Base-by-base conservation (phyloP, 2,113 vertebrate species). In the Fulica atra region DNA sequence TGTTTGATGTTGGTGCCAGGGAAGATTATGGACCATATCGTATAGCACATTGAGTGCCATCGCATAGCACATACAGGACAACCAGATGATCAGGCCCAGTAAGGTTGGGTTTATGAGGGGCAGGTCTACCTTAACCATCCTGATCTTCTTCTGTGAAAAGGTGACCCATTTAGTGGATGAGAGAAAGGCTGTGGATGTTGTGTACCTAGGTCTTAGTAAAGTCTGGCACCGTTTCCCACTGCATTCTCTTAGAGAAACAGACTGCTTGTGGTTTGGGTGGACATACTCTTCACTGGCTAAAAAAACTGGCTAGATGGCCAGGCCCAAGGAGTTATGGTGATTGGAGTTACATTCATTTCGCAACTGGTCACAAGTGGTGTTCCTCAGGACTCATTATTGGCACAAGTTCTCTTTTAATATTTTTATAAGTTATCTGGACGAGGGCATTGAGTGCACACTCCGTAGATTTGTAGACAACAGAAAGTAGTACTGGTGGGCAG, bases 11-110 rank as follows among this genome's bases (percentile, higher is more conserved):
- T 1, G 0, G 15, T 51, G 44, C 4, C 2, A 1, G 36, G 38
- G 46, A 78, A 78, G 13, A 3, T 10, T 65, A 10, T 35, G 9
- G 28, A 60, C 66, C 16, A 65, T 28, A 17, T 61, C 9, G 65
- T 59, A 4, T 46, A 46, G 44, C 17, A 46, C 44, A 46, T 6
- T 16, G 8, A 46, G 11, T 72, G 13, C 2, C 21, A n/a, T 33
- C n/a, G 33, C 2, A 4, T 0, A 5, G 33, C 17, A 50, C 0
- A 0, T 29, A 19, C 5, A 60, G 21, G 35, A 25, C 11, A 81
- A 16, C 8, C 13, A 38, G 20, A 9, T 6, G 5, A 77, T 68
- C 13, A 46, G 36, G 13, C 20, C n/a, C 16, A 36, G 25, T 7
- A 9, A 35, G 1, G 11, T 38, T 4, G 3, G 3, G 11, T 17